Evolutionary conservation across 2,888 invertebrate species (phyloP).

Genomic region (Stenichneumon culpator): DNA sequence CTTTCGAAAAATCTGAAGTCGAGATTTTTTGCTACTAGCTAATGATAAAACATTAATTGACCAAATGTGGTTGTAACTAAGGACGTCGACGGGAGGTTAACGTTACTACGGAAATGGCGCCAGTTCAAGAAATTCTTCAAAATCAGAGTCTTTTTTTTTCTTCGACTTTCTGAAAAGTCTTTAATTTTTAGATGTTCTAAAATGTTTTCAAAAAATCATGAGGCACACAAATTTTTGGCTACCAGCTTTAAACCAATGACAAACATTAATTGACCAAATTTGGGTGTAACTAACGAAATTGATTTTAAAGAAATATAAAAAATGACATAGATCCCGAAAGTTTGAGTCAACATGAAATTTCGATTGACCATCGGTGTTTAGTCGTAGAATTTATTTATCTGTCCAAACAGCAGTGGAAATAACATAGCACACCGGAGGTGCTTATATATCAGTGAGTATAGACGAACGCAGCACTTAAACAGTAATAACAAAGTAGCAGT

Average conservation of each 20-base stretch:
- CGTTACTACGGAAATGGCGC: neutral
- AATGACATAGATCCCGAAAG: neutral
- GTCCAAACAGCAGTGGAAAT: neutral
- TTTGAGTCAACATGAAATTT: neutral
- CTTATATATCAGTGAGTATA: neutral
- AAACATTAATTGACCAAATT: neutral
- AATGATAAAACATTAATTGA: too few species aligned
- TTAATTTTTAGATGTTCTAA: too few species aligned
- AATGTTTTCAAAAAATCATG: neutral
- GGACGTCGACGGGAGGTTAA: neutral
- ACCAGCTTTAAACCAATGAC: neutral
- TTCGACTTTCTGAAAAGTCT: too few species aligned
- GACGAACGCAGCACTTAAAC: neutral
- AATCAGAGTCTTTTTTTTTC: neutral
- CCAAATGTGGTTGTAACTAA: too few species aligned
- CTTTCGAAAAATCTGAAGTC: too few species aligned
- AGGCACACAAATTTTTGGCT: neutral
- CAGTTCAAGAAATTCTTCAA: neutral
- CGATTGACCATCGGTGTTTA: neutral
- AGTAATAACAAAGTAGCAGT: slow-evolving; percentile 29
- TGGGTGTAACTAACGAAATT: neutral
- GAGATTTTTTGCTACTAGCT: too few species aligned
- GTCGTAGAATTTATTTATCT: neutral
- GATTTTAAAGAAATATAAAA: neutral
- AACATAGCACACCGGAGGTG: neutral